Percentiles rank a stretch among this genome's conserved stretches.
phyloP scores from a whole-genome alignment of 2,113 vertebrate species.

The Drymodes brunneopygia region DNA sequence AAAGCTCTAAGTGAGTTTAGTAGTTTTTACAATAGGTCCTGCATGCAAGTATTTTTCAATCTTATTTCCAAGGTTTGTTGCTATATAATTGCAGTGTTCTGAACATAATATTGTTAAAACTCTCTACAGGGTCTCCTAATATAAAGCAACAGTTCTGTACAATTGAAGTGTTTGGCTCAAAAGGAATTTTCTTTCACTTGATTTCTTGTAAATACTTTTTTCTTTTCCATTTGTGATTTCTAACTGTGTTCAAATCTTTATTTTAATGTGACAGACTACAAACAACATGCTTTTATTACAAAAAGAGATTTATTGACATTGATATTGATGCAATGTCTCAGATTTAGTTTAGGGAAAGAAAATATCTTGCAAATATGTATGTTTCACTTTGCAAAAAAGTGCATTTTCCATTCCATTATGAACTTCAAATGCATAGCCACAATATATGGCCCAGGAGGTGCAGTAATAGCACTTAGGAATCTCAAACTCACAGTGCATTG shows the following conservation, averaged over 20 bases:
- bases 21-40: background rate
- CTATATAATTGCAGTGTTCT: background rate
- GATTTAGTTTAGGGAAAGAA: slow-evolving; percentile 31
- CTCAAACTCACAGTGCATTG: background rate
- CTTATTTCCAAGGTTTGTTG: background rate
- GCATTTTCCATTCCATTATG: background rate
- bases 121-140: background rate
- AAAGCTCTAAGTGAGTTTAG: background rate
- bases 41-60: background rate
- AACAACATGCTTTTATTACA: slow-evolving; percentile 19
- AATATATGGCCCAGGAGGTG: background rate
- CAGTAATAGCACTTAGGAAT: background rate
- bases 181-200: background rate
- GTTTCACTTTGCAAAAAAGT: background rate
- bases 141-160: background rate
- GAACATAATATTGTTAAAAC: background rate
- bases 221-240: slow-evolving; percentile 9
- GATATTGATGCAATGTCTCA: background rate
- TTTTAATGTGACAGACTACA: slow-evolving; percentile 23
- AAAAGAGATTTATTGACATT: slow-evolving; percentile 25
- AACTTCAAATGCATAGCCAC: background rate
- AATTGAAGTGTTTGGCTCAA: background rate
- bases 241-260: background rate
- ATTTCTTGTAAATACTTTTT: slow-evolving; percentile 32
- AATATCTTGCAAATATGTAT: background rate